A percentile compares a stretch with the other conserved stretches of the same genome.
Evolutionary conservation across 1,140 invertebrate species (phyloP).

Genomic region (Hycleus phaleratus): DNA sequence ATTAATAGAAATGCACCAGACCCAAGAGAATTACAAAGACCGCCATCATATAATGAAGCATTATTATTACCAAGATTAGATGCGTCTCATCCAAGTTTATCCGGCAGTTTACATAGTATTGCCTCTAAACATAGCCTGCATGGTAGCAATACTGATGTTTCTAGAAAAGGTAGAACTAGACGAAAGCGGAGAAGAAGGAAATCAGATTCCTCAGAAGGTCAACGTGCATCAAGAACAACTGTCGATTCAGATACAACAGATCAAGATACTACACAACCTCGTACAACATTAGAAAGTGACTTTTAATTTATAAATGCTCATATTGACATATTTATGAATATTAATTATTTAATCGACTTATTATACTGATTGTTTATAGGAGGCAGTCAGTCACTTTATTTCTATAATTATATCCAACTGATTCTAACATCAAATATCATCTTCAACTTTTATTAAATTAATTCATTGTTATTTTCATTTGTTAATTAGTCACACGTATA

Average conservation of each 20-base stretch:
- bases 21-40: slow-evolving; percentile 54
- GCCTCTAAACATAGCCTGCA: slow-evolving; percentile 28
- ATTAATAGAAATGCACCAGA: slow-evolving; percentile 50
- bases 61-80: slow-evolving; percentile 58
- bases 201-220: slow-evolving; percentile 25
- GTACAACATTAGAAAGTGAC: slow-evolving; percentile 29
- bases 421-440: too few relatives aligned
- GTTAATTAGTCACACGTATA: too few relatives aligned
- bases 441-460: too few relatives aligned
- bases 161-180: slow-evolving; percentile 38
- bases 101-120: slow-evolving; percentile 43
- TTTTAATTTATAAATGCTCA: slow-evolving; percentile 19
- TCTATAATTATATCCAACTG: too few relatives aligned
- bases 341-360: too few relatives aligned
- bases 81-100: slow-evolving; percentile 49
- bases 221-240: slow-evolving; percentile 20
- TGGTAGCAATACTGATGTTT: slow-evolving; percentile 38
- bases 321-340: neutral
- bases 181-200: slow-evolving; percentile 37
- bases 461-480: too few relatives aligned
- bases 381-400: too few relatives aligned
- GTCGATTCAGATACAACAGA: slow-evolving; percentile 25
- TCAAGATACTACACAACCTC: slow-evolving; percentile 2
- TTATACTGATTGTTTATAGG: too few relatives aligned
- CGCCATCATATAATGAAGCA: slow-evolving; percentile 67